Conservation (phyloP, 2,888 invertebrate species). For the Sturmia bella region DNA sequence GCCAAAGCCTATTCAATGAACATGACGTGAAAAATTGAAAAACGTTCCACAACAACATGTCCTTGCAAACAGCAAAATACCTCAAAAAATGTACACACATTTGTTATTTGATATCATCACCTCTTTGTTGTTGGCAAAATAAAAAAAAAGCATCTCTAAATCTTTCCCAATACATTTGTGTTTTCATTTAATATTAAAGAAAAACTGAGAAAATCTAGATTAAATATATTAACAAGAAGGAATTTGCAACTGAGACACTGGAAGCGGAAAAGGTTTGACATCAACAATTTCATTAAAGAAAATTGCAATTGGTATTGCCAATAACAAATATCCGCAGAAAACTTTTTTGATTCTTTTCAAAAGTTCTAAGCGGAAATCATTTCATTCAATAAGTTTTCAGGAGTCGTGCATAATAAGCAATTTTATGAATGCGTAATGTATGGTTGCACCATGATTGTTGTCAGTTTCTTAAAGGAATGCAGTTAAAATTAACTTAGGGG, state of each 20-base stretch:
- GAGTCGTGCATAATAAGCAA: constrained; percentile 15
- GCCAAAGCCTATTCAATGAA: constrained; percentile 44
- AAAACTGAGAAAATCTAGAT: too few species aligned
- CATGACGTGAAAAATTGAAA: constrained; percentile 44
- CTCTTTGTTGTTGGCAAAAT: neutral
- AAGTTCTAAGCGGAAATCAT: constrained; percentile 72
- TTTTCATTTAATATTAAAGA: neutral
- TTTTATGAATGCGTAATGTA: constrained; percentile 20
- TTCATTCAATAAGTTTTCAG: constrained; percentile 70
- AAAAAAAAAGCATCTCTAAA: constrained; percentile 19
- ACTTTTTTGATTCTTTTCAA: constrained; percentile 57
- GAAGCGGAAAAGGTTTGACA: constrained; percentile 58
- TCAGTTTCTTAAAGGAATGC: constrained; percentile 24
- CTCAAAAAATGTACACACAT: neutral
- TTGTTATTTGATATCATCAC: neutral
- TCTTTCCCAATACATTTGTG: neutral
- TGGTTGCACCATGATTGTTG: neutral
- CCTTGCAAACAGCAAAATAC: neutral
- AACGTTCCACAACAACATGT: constrained; percentile 42
- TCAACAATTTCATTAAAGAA: constrained; percentile 71
- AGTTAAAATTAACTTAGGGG: constrained; percentile 20
- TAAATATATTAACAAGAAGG: too few species aligned
- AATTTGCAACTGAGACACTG: constrained; percentile 35
- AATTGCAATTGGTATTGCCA: constrained; percentile 71
- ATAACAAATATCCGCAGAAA: constrained; percentile 69